Conservation (phyloP, 64 coral and sea anemone genomes). For the Astreopora myriophthalma region DNA sequence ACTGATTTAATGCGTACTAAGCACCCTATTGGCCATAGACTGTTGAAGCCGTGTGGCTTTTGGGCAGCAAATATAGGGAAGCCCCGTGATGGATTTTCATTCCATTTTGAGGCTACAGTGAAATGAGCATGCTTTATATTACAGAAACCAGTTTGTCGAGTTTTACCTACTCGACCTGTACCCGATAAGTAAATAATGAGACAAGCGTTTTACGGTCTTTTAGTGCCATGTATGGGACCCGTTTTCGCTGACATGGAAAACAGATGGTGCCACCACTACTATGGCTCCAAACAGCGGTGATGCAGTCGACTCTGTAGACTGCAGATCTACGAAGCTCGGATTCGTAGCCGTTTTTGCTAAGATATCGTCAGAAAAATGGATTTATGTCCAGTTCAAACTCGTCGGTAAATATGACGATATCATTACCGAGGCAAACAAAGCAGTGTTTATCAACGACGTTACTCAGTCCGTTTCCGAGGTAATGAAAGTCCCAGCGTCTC, state of each 20-base stretch:
- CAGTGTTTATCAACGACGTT: background rate
- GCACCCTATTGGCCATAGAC: too few species aligned
- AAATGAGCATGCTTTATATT: too few species aligned
- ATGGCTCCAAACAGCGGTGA: background rate
- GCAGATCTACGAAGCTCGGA: slow-evolving; percentile 14
- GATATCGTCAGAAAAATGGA: background rate
- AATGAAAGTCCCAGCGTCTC: slow-evolving; percentile 13
- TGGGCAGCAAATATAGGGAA: too few species aligned
- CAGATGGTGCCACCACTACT: slow-evolving; percentile 36
- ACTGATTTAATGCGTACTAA: too few species aligned
- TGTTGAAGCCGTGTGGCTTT: too few species aligned
- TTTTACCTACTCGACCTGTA: too few species aligned
- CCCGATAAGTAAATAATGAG: too few species aligned
- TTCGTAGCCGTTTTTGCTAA: slow-evolving; percentile 64
- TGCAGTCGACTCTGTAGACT: slow-evolving; percentile 21
- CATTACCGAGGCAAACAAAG: slow-evolving; percentile 31
- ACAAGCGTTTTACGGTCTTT: background rate
- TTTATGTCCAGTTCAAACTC: slow-evolving; percentile 24
- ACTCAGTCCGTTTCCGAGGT: background rate
- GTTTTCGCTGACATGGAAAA: slow-evolving; percentile 33
- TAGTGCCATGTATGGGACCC: slow-evolving; percentile 74
- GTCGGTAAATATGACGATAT: background rate
- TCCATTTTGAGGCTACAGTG: too few species aligned
- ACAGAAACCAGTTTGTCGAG: too few species aligned
- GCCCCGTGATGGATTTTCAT: too few species aligned